These are phyloP conservation scores for Chrysogorgia sp. DNA, from an alignment of 92 coral and sea anemone species.

Conservation along the genomic window DNA sequence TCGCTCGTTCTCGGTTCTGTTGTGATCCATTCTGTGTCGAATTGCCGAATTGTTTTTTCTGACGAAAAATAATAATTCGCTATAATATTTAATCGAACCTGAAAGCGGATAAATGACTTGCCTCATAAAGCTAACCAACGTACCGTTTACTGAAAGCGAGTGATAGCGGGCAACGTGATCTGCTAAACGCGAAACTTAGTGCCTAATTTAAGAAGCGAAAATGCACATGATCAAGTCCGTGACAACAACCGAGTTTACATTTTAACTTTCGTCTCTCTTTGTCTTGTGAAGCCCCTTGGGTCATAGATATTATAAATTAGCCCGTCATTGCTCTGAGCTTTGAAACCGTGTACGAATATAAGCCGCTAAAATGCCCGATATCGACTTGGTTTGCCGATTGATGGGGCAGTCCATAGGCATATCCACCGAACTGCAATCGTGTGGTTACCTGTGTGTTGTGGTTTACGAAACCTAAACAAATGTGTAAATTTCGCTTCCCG, in stretches of 20 bases:
- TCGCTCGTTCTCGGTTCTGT: constrained; percentile 40
- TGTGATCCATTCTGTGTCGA: constrained; percentile 40
- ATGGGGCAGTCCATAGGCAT: neutral
- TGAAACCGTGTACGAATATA: neutral
- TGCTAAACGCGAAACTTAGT: neutral
- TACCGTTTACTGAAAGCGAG: neutral
- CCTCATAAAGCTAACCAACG: neutral
- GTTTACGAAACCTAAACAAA: constrained; percentile 43
- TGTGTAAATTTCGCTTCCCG: constrained; percentile 32
- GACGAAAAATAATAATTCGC: constrained; percentile 27
- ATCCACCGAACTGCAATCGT: constrained; percentile 14
- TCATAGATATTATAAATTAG: neutral
- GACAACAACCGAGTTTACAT: constrained; percentile 19
- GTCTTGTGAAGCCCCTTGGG: neutral
- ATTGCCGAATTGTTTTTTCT: constrained; percentile 58
- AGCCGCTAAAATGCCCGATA: neutral
- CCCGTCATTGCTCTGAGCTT: neutral
- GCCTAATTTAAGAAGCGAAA: neutral
- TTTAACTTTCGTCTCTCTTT: neutral
- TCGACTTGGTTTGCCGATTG: neutral
- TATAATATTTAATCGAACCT: neutral
- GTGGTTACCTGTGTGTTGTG: constrained; percentile 53
- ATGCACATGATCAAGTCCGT: constrained; percentile 32
- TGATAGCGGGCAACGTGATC: neutral
- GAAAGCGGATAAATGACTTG: neutral